Evolutionary conservation across 2,888 invertebrate species (phyloP).

Genomic region (Synergus gifuensis): DNA sequence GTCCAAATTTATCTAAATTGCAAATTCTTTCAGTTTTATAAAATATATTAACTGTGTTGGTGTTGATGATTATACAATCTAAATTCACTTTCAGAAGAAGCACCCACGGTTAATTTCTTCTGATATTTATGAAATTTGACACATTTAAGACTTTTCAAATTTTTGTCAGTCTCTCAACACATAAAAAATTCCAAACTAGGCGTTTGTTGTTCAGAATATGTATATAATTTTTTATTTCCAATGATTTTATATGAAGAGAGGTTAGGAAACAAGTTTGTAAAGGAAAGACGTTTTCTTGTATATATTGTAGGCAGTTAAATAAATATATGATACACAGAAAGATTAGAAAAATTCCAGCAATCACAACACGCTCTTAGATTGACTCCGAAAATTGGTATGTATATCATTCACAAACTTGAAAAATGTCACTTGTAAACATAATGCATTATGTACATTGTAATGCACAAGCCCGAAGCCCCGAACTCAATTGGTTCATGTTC

Average conservation of each 20-base stretch:
- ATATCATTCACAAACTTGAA: not conserved
- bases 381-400: not conserved
- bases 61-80: not conserved
- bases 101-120: not conserved
- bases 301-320: not conserved
- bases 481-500: too few relatives aligned
- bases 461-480: too few relatives aligned
- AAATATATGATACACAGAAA: not conserved
- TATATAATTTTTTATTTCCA: not conserved
- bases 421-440: not conserved
- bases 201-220: not conserved
- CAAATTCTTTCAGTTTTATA: not conserved
- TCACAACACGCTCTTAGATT: not conserved
- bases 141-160: not conserved
- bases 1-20: not conserved
- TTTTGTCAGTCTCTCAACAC: not conserved
- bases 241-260: not conserved
- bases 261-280: not conserved
- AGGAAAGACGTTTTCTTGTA: not conserved
- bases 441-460: not conserved
- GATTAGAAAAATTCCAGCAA: not conserved
- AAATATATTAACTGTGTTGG: not conserved
- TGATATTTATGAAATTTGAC: not conserved
- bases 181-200: not conserved
- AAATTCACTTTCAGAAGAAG: not conserved